These are phyloP conservation scores for Gallinago stenura DNA, from an alignment of 2,797 vertebrate species.

Conservation along the genomic window DNA sequence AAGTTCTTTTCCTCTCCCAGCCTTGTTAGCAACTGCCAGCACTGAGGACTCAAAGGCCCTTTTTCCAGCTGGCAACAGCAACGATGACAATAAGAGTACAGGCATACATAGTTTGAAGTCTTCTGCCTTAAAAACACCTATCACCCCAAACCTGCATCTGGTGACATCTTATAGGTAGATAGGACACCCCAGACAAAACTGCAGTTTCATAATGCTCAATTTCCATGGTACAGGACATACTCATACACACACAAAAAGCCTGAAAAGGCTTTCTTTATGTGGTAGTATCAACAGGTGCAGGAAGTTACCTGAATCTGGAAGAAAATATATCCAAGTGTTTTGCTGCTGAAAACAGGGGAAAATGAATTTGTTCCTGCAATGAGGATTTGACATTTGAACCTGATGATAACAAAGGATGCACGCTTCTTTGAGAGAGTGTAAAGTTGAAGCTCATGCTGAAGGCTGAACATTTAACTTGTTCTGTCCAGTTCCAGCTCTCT, in stretches of 20 bases:
- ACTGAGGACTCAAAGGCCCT: accelerated
- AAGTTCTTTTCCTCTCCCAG: background rate
- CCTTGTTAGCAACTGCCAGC: background rate
- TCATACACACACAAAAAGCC: background rate
- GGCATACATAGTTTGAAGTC: background rate
- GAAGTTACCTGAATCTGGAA: background rate
- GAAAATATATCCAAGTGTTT: background rate
- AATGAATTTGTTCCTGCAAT: background rate
- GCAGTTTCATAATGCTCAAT: background rate
- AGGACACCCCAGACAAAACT: background rate
- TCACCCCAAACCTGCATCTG: background rate
- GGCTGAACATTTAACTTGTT: background rate
- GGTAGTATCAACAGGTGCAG: background rate
- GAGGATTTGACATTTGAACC: background rate
- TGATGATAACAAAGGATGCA: background rate
- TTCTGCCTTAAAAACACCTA: background rate
- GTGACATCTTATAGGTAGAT: background rate
- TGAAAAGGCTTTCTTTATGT: background rate
- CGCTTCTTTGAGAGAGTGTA: background rate
- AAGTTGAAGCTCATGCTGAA: background rate
- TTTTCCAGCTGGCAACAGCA: background rate
- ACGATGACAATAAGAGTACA: accelerated
- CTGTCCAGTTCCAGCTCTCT: background rate
- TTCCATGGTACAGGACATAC: background rate
- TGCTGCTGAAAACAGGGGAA: background rate